A percentile compares a stretch with the other conserved stretches of the same genome.
Evolutionary conservation across 2,797 vertebrate genomes (phyloP).

Genomic region (Podarcis siculus): DNA sequence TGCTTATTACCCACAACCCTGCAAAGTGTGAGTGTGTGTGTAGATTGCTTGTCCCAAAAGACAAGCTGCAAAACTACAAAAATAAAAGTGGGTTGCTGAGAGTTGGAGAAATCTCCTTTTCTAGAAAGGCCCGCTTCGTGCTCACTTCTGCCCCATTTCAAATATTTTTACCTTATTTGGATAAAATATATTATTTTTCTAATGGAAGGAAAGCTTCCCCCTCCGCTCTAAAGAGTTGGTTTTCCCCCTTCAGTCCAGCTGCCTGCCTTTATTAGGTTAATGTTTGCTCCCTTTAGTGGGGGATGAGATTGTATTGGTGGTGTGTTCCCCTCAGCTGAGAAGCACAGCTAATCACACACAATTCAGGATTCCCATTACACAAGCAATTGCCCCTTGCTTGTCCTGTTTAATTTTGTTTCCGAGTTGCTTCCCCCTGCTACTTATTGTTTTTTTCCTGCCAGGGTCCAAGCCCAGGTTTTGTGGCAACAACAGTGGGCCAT

Average conservation of each 20-base stretch:
- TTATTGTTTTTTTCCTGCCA: too few species aligned
- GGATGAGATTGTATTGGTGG: conserved; percentile 70
- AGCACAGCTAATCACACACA: conserved; percentile 62
- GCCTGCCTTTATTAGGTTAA: conserved; percentile 83
- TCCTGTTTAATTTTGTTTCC: neutral
- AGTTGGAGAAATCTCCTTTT: conserved; percentile 77
- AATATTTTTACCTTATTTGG: conserved; percentile 90
- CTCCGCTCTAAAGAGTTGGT: conserved; percentile 13
- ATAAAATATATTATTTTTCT: conserved; percentile 88
- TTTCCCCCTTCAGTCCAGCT: conserved; percentile 76
- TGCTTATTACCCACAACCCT: conserved; percentile 28
- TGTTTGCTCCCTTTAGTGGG: conserved; percentile 74
- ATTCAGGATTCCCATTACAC: conserved; percentile 37
- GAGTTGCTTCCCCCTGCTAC: too few species aligned
- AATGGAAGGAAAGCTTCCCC: conserved; percentile 80
- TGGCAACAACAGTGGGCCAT: neutral
- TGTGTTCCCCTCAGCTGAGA: conserved; percentile 57
- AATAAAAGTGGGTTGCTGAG: conserved; percentile 72
- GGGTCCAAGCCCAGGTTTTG: neutral
- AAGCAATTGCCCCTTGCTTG: conserved; percentile 29
- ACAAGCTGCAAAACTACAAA: conserved; percentile 63
- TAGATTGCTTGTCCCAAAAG: conserved; percentile 65
- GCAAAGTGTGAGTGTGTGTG: conserved; percentile 44
- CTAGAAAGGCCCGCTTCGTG: conserved; percentile 76
- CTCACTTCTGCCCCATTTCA: conserved; percentile 83